Conservation (phyloP, 53 echinoderm and acorn worm species). For the Henricia sp. region DNA sequence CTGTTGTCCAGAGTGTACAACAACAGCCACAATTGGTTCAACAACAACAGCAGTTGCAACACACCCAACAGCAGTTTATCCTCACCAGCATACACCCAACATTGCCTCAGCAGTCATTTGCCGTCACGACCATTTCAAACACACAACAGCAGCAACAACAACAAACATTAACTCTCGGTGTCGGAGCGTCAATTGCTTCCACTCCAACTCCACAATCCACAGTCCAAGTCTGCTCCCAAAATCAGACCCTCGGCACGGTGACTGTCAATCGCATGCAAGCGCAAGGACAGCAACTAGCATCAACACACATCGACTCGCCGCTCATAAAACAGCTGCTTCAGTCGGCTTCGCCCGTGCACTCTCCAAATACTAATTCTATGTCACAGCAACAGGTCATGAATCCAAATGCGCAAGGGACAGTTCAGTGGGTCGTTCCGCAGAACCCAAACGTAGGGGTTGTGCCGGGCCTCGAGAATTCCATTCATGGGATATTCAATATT, state of each 20-base stretch:
- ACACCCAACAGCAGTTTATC: slow-evolving; percentile 50
- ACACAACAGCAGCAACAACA: slow-evolving; percentile 46
- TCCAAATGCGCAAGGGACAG: slow-evolving; percentile 35
- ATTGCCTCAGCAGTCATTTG: slow-evolving; percentile 65
- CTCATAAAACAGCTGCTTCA: slow-evolving; percentile 94
- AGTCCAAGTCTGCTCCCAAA: slow-evolving; percentile 30
- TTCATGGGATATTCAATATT: slow-evolving; percentile 41
- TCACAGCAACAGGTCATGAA: slow-evolving; percentile 54
- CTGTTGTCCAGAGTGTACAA: slow-evolving; percentile 55
- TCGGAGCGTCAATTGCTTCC: not conserved
- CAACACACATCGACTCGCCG: slow-evolving; percentile 82
- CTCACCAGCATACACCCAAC: slow-evolving; percentile 24
- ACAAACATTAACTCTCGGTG: slow-evolving; percentile 30
- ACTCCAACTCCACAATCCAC: slow-evolving; percentile 22
- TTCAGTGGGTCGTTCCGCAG: slow-evolving; percentile 59
- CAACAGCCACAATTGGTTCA: slow-evolving; percentile 69
- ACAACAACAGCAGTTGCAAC: slow-evolving; percentile 7
- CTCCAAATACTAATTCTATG: slow-evolving; percentile 26
- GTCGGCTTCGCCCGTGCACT: slow-evolving; percentile 75
- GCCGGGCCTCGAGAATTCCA: slow-evolving; percentile 37
- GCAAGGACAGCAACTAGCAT: slow-evolving; percentile 33
- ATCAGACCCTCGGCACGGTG: slow-evolving; percentile 36
- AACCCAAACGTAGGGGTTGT: slow-evolving; percentile 32
- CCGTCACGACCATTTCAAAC: slow-evolving; percentile 36
- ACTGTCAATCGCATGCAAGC: slow-evolving; percentile 16